Conservation (phyloP, 2,797 vertebrate genomes). For the Rhinatrema bivittatum region DNA sequence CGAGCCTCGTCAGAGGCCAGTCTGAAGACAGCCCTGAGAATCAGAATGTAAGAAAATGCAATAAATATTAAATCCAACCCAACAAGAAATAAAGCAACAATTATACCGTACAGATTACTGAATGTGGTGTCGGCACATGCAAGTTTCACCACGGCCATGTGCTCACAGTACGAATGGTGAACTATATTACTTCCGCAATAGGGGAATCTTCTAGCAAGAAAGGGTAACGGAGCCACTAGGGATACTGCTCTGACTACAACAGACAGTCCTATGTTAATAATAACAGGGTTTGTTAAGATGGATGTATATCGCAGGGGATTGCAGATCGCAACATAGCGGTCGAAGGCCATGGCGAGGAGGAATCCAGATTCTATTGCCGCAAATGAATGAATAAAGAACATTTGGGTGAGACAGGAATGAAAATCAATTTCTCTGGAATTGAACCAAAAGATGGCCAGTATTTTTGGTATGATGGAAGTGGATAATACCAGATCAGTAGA, state of each 20-base stretch:
- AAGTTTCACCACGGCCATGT: constrained; percentile 49
- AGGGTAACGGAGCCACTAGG: constrained; percentile 25
- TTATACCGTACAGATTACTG: constrained; percentile 51
- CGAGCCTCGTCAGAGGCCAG: constrained; percentile 18
- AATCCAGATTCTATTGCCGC: constrained; percentile 31
- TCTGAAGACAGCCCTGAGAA: constrained; percentile 8
- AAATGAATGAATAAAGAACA: constrained; percentile 49
- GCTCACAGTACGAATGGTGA: constrained; percentile 51
- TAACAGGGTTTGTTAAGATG: constrained; percentile 7
- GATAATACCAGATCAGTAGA: constrained; percentile 45
- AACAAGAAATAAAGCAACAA: constrained; percentile 25
- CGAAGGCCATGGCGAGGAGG: constrained; percentile 52
- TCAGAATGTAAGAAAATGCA: constrained; percentile 17
- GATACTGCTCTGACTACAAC: constrained; percentile 24
- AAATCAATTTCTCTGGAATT: neutral
- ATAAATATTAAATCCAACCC: constrained; percentile 25
- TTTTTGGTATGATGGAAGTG: constrained; percentile 50
- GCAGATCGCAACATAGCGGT: constrained; percentile 44
- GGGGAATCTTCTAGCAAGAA: constrained; percentile 33
- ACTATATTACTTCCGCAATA: constrained; percentile 35
- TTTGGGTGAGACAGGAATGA: constrained; percentile 51
- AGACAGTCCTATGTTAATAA: constrained; percentile 14
- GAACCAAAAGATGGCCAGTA: constrained; percentile 25
- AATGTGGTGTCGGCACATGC: constrained; percentile 39
- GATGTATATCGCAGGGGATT: constrained; percentile 14